Percentiles rank a stretch among this genome's conserved stretches.
Evolutionary conservation across 2,797 vertebrate species (phyloP).

Genomic region (Spheniscus humboldti): DNA sequence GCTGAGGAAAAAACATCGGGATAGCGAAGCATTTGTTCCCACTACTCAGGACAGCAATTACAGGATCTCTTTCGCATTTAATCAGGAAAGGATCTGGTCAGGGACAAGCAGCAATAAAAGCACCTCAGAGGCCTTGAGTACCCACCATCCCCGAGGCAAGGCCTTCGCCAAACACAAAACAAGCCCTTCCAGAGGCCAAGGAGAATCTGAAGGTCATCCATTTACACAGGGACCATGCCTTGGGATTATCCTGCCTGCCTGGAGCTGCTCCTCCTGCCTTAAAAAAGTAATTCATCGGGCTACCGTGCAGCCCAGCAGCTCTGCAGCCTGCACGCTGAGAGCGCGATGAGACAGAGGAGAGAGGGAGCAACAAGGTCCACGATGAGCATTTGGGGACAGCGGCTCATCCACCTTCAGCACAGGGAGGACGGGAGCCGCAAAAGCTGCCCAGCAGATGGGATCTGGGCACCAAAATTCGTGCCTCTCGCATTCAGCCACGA

Average conservation of each 20-base stretch:
- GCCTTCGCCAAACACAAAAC: not conserved
- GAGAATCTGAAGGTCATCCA: not conserved
- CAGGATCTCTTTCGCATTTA: not conserved
- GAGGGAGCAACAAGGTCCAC: accelerated
- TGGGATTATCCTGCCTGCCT: not conserved
- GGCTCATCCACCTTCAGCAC: accelerated
- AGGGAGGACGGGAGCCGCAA: accelerated
- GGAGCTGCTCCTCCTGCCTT: not conserved
- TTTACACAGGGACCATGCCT: not conserved
- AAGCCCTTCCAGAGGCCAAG: not conserved
- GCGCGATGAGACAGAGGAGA: accelerated
- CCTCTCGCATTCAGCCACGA: accelerated
- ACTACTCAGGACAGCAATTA: not conserved
- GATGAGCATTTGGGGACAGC: accelerated
- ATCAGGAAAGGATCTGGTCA: not conserved
- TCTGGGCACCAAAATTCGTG: not conserved
- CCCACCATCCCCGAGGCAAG: not conserved
- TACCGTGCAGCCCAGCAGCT: accelerated
- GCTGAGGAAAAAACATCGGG: not conserved
- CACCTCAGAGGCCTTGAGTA: not conserved
- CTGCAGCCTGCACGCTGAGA: accelerated
- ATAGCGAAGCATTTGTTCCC: not conserved
- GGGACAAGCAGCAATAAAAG: constrained; percentile 24
- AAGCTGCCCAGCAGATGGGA: not conserved
- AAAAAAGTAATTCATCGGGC: not conserved